A percentile compares a stretch with the other conserved stretches of the same genome.
Conservation (phyloP, 2,113 vertebrate genomes). For the Bubo bubo region DNA sequence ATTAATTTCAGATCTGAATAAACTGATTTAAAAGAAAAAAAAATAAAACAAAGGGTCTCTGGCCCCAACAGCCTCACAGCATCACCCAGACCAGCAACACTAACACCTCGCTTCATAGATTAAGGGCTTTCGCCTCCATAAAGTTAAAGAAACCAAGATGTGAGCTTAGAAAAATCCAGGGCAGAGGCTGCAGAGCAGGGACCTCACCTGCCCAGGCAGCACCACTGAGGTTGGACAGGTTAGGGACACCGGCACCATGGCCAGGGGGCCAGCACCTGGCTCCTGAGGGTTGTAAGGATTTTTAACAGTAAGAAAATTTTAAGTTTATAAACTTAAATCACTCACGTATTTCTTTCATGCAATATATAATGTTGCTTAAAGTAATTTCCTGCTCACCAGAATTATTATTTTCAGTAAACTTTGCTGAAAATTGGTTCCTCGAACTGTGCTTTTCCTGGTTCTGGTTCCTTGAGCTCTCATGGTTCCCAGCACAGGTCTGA, state of each 20-base stretch:
- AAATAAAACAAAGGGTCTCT: background rate
- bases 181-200: background rate
- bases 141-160: background rate
- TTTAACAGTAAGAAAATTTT: background rate
- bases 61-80: background rate
- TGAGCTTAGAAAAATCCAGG: background rate
- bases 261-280: background rate
- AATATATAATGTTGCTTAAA: background rate
- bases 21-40: background rate
- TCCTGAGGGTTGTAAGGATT: fast-evolving
- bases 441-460: background rate
- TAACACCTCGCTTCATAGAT: fast-evolving
- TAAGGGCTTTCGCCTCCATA: background rate
- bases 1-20: background rate
- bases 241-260: background rate
- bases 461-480: background rate
- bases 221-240: fast-evolving
- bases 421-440: background rate
- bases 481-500: background rate
- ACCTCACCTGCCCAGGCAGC: background rate
- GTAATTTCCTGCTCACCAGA: background rate
- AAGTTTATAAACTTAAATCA: background rate
- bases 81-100: background rate
- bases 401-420: background rate
- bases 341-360: background rate